These are phyloP conservation scores for Drosophila rhopaloa DNA, from an alignment of 1,140 invertebrate genomes.

Conservation along the genomic window DNA sequence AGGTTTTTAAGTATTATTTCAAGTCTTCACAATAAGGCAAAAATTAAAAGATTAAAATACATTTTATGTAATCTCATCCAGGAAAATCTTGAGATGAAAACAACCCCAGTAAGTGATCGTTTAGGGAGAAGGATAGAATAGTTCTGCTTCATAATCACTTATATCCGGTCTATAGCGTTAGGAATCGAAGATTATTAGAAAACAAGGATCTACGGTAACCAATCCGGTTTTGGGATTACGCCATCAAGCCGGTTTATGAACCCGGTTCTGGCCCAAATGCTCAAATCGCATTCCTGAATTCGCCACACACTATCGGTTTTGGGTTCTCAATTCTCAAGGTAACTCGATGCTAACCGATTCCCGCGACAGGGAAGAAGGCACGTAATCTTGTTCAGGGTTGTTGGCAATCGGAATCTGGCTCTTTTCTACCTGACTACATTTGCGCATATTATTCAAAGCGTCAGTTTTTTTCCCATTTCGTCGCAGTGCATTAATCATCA, in stretches of 20 bases:
- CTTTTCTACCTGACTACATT: constrained; percentile 47
- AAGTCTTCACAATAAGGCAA: no score
- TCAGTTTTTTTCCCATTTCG: constrained; percentile 43
- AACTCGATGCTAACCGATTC: constrained; percentile 27
- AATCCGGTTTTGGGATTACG: constrained; percentile 27
- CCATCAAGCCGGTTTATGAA: constrained; percentile 7
- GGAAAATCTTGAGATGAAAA: neutral
- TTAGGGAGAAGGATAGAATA: neutral
- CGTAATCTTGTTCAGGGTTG: constrained; percentile 50
- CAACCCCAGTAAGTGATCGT: neutral
- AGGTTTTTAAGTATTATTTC: no score
- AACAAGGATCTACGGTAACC: constrained; percentile 20
- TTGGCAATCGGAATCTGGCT: constrained; percentile 24
- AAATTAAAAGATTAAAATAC: neutral
- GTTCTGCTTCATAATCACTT: neutral
- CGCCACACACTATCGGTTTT: constrained; percentile 35
- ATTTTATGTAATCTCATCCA: neutral
- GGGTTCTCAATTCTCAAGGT: constrained; percentile 44
- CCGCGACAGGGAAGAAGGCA: constrained; percentile 28
- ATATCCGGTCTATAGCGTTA: constrained; percentile 19
- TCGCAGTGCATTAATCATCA: constrained; percentile 72
- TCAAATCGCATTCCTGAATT: constrained; percentile 41
- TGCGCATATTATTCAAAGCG: constrained; percentile 38
- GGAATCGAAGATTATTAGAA: constrained; percentile 2
- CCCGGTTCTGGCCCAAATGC: constrained; percentile 25